Evolutionary conservation across 2,113 vertebrate species (phyloP), one percentile per base, ranked within the genome.

Genomic region (Copsychus sechellarum): DNA sequence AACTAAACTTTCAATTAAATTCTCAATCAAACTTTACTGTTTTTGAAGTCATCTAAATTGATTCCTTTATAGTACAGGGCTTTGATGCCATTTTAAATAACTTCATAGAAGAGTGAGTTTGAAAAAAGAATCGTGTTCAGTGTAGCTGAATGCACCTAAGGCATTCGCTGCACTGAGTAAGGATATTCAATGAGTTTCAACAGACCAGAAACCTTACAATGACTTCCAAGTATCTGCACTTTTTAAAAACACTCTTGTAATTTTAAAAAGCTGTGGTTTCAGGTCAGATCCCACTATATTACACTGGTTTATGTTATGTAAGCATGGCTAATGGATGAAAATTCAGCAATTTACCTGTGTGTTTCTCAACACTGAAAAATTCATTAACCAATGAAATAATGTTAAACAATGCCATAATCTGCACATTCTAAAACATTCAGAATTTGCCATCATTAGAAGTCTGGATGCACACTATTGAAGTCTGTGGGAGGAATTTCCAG

Each of bases 1-100:
- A 86, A 67, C 36, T 90, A 86, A 96, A 81, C 43, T 86, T 92
- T 80, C 72, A 88, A 90, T 94, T 95, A 86, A 91, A 88, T 15
- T 60, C 57, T 88, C 91, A 90, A 83, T 93, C 80, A 90, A 83
- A 92, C 20, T 94, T 90, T 78, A 77, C 51, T 92, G 69, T 0
- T 78, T 93, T 86, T 95, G 76, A 93, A 96, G 72, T 67, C 4
- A 81, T 86, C 25, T 82, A 87, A 93, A 91, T 80, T 79, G 78
- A 93, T 92, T 66, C 26, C 25, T 96, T 93, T 81, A 76, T 72
- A 78, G 43, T 45, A 64, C 12, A 83, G 12, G 23, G 20, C 82
- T 96, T 92, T 93, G 86, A 86, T 86, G 65, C 11, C 42, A 81
- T 86, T 88, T 90, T 53, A 96, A 94, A 88, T 88, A 91, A 77